Percentiles rank a stretch among this genome's conserved stretches.
Conservation (phyloP, 2,888 invertebrate genomes). For the Sturmia bella region DNA sequence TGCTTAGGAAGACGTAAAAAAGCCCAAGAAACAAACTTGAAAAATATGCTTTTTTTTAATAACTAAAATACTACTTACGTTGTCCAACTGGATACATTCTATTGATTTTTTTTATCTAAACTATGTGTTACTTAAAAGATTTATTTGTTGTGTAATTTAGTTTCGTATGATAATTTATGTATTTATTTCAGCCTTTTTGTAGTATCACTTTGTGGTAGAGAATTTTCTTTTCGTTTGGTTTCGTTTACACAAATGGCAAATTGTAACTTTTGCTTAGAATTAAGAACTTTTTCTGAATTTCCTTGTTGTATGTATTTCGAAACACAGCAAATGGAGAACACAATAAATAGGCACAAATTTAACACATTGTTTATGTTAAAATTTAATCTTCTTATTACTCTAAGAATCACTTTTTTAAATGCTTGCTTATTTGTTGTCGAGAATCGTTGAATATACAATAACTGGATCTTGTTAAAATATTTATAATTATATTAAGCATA, state of each 20-base stretch:
- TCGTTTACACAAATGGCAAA: conserved; percentile 75
- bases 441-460: conserved; percentile 44
- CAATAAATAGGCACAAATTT: conserved; percentile 79
- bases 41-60: conserved; percentile 3
- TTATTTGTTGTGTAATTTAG: conserved; percentile 68
- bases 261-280: conserved; percentile 71
- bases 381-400: conserved; percentile 45
- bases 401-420: conserved; percentile 69
- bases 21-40: background rate
- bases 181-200: conserved; percentile 79
- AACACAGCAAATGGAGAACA: conserved; percentile 77
- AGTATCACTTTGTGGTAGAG: conserved; percentile 79
- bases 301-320: conserved; percentile 65
- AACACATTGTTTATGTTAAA: conserved; percentile 65
- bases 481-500: conserved; percentile 49
- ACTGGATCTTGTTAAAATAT: conserved; percentile 21
- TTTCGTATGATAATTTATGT: conserved; percentile 73
- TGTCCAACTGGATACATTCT: conserved; percentile 87
- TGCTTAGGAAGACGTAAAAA: conserved; percentile 33
- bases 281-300: conserved; percentile 59
- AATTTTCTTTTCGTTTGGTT: conserved; percentile 78
- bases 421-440: conserved; percentile 62
- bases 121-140: conserved; percentile 62
- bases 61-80: conserved; percentile 84
- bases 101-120: conserved; percentile 71